phyloP scores from a whole-genome alignment of 1,140 invertebrate species.

The Ceratosolen fusciceps region DNA sequence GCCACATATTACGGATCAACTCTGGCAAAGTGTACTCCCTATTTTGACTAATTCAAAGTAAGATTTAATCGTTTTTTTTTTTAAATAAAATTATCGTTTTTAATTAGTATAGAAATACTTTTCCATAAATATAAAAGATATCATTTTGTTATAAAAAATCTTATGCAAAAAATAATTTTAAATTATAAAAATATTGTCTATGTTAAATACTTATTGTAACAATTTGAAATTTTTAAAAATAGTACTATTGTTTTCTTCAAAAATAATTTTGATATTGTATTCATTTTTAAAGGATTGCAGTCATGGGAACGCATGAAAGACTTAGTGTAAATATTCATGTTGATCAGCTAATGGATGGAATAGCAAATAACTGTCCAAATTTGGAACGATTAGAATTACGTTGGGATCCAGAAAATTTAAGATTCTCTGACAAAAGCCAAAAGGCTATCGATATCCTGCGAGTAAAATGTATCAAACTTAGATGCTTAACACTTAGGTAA shows the following conservation, averaged over 20 bases:
- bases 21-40: constrained; percentile 94
- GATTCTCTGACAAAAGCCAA: constrained; percentile 99
- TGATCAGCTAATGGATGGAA: constrained; percentile 97
- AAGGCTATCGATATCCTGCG: constrained; percentile 94
- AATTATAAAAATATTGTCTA: background rate
- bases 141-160: no score
- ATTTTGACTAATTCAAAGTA: constrained; percentile 92
- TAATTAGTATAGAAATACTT: no score
- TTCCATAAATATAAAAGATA: no score
- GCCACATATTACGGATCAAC: constrained; percentile 96
- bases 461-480: constrained; percentile 89
- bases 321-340: constrained; percentile 96
- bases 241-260: background rate
- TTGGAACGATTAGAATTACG: constrained; percentile 93
- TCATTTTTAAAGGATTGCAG: constrained; percentile 83
- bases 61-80: constrained; percentile 51
- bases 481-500: constrained; percentile 87
- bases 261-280: no score
- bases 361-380: constrained; percentile 92
- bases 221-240: background rate
- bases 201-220: background rate
- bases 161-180: no score
- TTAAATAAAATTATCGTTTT: no score
- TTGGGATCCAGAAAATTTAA: constrained; percentile 98
- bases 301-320: constrained; percentile 97